Base-by-base conservation (phyloP, 1,140 invertebrate genomes). In the Trypoxylus dichotomus region DNA sequence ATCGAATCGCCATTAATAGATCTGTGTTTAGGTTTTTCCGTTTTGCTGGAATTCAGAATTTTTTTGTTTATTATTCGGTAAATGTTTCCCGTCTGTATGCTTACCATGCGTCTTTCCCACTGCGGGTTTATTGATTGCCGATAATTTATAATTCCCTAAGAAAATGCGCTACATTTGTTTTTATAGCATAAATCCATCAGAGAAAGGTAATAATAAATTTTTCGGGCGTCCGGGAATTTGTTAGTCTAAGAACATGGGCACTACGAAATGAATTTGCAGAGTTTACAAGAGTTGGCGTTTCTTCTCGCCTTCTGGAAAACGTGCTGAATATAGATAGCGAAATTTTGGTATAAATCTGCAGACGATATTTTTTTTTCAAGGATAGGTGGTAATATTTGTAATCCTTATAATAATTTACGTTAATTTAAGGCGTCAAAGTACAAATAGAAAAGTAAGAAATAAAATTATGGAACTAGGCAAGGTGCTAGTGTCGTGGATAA, bases 131-230 rank as follows among this genome's bases (percentile, higher is more conserved):
- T 58, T 58, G 47, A 58, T 58, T 21, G 47, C 47, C 47, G 15
- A 58, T 68, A 68, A 27, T 24, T 24, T 68, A 15, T 68, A 68
- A 24, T 27, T 29, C 27, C 21, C 13, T 63, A 68, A 27, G 24
- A 5, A 68, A 68, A 68, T 25, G 60, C 19, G 10, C 11, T 19
- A 68, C 25, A 68, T 68, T 68, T 25, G 10, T 68, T 68, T 68
- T 68, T 68, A 68, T 29, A 25, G 25, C 24, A 10, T 21, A 24
- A 29, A 68, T 68, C 60, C 19, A 68, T 68, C 60, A 68, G 21
- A 25, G 8, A 15, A 8, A 68, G 24, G 60, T 10, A 68, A 68
- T 68, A 27, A 68, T 68, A 68, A 68, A 68, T 68, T 68, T 68
- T 68, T 68, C 60, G 27, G 24, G 27, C 60, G 25, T 27, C 8